These are phyloP conservation scores for Clytia hemisphaerica DNA, from an alignment of 30 jellyfish, hydroid and myxozoan genomes.

Conservation along the genomic window DNA sequence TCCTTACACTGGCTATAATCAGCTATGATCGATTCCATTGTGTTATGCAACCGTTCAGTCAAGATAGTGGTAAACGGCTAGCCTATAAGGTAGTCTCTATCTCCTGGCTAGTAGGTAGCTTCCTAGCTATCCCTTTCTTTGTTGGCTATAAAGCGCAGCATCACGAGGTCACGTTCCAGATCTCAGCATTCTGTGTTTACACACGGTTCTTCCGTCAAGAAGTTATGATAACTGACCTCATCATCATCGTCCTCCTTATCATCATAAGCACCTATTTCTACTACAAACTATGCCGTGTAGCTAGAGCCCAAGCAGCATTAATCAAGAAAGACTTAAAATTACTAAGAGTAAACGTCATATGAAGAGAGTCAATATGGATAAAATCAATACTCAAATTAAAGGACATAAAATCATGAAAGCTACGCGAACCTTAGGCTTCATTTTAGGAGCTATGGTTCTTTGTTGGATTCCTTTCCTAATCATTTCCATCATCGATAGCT, in stretches of 20 bases:
- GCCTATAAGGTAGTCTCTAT: slow-evolving; percentile 31
- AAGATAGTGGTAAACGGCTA: slow-evolving; percentile 31
- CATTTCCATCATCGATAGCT: slow-evolving; percentile 43
- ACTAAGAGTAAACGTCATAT: background rate
- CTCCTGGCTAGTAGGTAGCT: slow-evolving; percentile 37
- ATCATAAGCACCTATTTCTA: slow-evolving; percentile 48
- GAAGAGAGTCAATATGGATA: too few relatives aligned
- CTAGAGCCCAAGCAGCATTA: slow-evolving; percentile 68
- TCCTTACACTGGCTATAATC: slow-evolving; percentile 61
- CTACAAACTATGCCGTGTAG: slow-evolving; percentile 45
- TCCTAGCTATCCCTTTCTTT: slow-evolving; percentile 58
- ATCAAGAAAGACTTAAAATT: slow-evolving; percentile 17
- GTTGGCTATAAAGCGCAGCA: slow-evolving; percentile 62
- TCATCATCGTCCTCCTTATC: slow-evolving; percentile 32
- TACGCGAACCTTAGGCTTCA: slow-evolving; percentile 78
- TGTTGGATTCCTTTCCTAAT: slow-evolving; percentile 84
- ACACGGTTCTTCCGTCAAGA: slow-evolving; percentile 68
- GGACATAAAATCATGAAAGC: slow-evolving; percentile 69
- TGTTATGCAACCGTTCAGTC: slow-evolving; percentile 66
- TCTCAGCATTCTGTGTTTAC: slow-evolving; percentile 60
- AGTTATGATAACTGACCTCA: slow-evolving; percentile 29
- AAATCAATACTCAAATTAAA: slow-evolving; percentile 17
- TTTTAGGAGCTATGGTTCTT: slow-evolving; percentile 55
- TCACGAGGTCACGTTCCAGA: slow-evolving; percentile 6
- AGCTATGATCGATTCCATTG: slow-evolving; percentile 79